phyloP scores from a whole-genome alignment of 2,113 vertebrate species.

The Penelope pileata region DNA sequence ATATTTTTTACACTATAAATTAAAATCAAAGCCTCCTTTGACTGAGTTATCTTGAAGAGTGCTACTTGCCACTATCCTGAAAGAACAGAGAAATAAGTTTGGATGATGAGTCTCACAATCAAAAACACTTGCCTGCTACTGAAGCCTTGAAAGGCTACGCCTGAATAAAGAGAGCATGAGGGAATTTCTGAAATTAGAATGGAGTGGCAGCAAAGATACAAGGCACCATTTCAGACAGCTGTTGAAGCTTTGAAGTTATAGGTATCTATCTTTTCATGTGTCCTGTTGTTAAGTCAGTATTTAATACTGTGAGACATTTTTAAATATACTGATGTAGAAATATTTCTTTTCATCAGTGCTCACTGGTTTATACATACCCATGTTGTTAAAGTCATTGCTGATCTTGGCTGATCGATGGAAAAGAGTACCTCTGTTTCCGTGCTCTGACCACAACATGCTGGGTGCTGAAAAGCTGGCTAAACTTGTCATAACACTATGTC shows the following conservation, averaged over 20 bases:
- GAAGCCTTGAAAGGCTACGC: not conserved
- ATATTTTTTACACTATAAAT: slow-evolving; percentile 34
- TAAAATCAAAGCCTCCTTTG: slow-evolving; percentile 28
- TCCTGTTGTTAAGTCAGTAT: not conserved
- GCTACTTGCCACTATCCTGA: not conserved
- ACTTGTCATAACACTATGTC: not conserved
- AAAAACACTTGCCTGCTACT: not conserved
- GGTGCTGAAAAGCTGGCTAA: not conserved
- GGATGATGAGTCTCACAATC: not conserved
- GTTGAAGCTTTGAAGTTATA: not conserved
- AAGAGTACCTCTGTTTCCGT: not conserved
- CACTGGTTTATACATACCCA: not conserved
- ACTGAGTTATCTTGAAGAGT: not conserved
- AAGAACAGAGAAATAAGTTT: not conserved
- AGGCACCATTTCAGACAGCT: not conserved
- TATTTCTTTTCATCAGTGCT: not conserved
- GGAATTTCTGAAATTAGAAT: not conserved
- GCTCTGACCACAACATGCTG: not conserved
- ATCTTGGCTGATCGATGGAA: not conserved
- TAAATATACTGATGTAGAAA: not conserved
- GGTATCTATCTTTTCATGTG: not conserved
- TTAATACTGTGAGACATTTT: not conserved
- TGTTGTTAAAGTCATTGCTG: not conserved
- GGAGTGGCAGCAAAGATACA: fast-evolving
- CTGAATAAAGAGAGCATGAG: not conserved